Conservation (phyloP, 92 coral and sea anemone species). For the Zoanthus solanderi region DNA sequence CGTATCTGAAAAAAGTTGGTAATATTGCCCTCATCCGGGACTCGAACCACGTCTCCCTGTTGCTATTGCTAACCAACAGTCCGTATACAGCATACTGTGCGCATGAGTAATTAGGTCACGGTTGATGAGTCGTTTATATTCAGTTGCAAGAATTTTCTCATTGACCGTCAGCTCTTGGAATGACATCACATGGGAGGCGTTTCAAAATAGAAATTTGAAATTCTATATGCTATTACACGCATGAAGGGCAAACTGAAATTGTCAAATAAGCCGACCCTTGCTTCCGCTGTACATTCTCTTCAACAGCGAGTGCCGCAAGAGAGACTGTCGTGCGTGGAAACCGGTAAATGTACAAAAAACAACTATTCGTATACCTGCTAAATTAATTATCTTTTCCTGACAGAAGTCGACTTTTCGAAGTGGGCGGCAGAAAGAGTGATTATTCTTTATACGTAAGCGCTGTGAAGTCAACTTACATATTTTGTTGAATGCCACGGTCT, state of each 20-base stretch:
- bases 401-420: slow-evolving; percentile 38
- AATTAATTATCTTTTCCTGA: slow-evolving; percentile 16
- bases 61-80: no score
- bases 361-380: slow-evolving; percentile 12
- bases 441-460: slow-evolving; percentile 30
- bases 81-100: no score
- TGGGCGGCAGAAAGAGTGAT: slow-evolving; percentile 40
- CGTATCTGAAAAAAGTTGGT: no score
- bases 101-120: no score
- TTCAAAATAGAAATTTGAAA: slow-evolving; percentile 27
- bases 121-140: not conserved
- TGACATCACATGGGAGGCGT: slow-evolving; percentile 44
- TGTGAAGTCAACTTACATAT: slow-evolving; percentile 13
- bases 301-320: not conserved
- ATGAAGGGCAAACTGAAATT: slow-evolving; percentile 28
- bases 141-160: slow-evolving; percentile 24
- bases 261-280: slow-evolving; percentile 38
- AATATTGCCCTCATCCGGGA: no score
- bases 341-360: slow-evolving; percentile 1
- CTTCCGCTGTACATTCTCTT: slow-evolving; percentile 34
- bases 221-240: slow-evolving; percentile 42
- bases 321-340: slow-evolving; percentile 29
- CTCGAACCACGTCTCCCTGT: no score
- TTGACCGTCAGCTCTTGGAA: not conserved
- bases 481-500: slow-evolving; percentile 15